Evolutionary conservation across 2,797 vertebrate genomes (phyloP).

Genomic region (Gambelia wislizenii): DNA sequence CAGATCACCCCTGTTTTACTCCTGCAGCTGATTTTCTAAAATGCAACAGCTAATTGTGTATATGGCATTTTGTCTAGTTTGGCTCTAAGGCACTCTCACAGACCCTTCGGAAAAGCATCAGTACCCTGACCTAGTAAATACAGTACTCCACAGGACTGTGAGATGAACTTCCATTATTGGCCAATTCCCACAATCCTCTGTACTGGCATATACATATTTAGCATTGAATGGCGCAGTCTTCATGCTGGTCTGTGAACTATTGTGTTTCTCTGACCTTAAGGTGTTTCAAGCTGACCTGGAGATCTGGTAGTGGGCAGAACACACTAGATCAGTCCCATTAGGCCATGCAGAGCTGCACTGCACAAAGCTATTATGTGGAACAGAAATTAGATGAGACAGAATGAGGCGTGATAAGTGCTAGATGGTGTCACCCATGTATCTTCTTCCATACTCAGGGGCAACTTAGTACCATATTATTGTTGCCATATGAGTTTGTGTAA

Average conservation of each 20-base stretch:
- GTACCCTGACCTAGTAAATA: neutral
- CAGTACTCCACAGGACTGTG: neutral
- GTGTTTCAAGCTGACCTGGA: neutral
- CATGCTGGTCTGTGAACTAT: neutral
- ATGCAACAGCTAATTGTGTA: neutral
- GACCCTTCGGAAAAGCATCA: neutral
- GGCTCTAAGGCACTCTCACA: neutral
- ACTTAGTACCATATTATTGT: no score
- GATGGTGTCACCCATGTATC: neutral
- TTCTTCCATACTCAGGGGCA: neutral
- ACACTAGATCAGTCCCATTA: neutral
- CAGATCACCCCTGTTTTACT: neutral
- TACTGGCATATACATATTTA: neutral
- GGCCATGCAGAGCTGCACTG: neutral
- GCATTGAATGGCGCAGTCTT: neutral
- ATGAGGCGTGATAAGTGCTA: no score
- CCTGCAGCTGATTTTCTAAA: neutral
- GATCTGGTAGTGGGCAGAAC: neutral
- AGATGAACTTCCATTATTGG: neutral
- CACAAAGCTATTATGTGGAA: neutral
- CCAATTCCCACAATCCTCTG: neutral
- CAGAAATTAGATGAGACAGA: neutral
- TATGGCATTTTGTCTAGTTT: neutral
- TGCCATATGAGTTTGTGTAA: no score
- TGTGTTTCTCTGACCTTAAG: neutral